These are phyloP conservation scores for Enteromius unitaeniatus DNA, from an alignment of 2,797 vertebrate species.

Conservation along the genomic window DNA sequence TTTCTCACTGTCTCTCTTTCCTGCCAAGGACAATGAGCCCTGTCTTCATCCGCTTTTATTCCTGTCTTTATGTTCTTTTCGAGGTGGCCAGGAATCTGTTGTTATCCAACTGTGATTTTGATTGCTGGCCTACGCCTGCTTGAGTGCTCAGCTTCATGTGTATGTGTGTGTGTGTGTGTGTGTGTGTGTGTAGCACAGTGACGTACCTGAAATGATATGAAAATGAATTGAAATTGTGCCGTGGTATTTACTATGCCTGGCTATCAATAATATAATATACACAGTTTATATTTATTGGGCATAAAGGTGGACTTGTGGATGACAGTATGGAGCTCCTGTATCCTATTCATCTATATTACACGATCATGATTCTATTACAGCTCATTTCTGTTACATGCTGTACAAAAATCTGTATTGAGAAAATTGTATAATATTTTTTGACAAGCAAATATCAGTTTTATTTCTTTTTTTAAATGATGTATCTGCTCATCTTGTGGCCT, in stretches of 20 bases:
- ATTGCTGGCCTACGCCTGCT: constrained; percentile 72
- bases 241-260: constrained; percentile 72
- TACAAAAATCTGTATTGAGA: constrained; percentile 81
- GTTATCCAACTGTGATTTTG: constrained; percentile 74
- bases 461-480: constrained; percentile 81
- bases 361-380: constrained; percentile 71
- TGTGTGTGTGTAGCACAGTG: constrained; percentile 67
- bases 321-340: constrained; percentile 56
- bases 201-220: constrained; percentile 75
- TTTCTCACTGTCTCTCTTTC: constrained; percentile 58
- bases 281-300: constrained; percentile 83
- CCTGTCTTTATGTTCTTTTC: constrained; percentile 63
- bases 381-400: constrained; percentile 76
- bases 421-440: constrained; percentile 83
- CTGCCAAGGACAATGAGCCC: constrained; percentile 70
- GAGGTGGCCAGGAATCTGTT: constrained; percentile 69
- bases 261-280: constrained; percentile 78
- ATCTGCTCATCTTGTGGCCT: constrained; percentile 82
- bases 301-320: constrained; percentile 65
- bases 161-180: constrained; percentile 52
- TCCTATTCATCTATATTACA: constrained; percentile 68
- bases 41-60: constrained; percentile 69
- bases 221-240: constrained; percentile 71
- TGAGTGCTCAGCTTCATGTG: constrained; percentile 72
- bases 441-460: constrained; percentile 78